phyloP scores from a whole-genome alignment of 2,113 vertebrate species.

The Gymnocephalus cernua region DNA sequence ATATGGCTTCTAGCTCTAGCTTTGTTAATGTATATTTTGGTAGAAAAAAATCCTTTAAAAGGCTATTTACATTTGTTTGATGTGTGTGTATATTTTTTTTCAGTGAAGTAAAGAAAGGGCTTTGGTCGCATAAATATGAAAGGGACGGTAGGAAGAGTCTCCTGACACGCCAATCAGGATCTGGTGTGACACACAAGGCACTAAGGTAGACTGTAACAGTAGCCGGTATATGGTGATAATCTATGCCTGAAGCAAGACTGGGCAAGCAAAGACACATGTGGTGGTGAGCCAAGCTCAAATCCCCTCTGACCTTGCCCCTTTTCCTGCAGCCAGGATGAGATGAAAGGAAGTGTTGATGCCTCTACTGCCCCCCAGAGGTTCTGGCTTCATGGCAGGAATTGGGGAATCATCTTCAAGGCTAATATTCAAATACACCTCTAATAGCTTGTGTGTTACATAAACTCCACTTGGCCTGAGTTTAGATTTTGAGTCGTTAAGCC shows the following conservation, averaged over 20 bases:
- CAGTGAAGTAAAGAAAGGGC: constrained; percentile 39
- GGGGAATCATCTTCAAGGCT: constrained; percentile 56
- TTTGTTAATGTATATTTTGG: constrained; percentile 43
- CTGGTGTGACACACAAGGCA: constrained; percentile 50
- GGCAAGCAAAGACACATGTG: constrained; percentile 76
- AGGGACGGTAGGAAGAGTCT: constrained; percentile 35
- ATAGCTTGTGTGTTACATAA: constrained; percentile 47
- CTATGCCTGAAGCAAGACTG: constrained; percentile 76
- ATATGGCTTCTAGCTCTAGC: constrained; percentile 31
- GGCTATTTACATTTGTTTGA: constrained; percentile 42
- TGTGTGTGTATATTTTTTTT: constrained; percentile 53
- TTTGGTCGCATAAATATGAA: constrained; percentile 46
- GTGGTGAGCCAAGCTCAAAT: constrained; percentile 79
- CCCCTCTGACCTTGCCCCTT: constrained; percentile 79
- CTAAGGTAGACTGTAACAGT: constrained; percentile 74
- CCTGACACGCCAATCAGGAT: constrained; percentile 57
- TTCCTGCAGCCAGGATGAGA: constrained; percentile 66
- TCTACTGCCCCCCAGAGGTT: constrained; percentile 77
- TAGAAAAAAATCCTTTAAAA: constrained; percentile 61
- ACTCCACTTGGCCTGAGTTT: constrained; percentile 25
- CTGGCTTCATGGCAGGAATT: constrained; percentile 56
- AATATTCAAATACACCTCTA: constrained; percentile 55
- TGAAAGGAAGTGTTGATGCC: constrained; percentile 69
- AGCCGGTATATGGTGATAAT: constrained; percentile 75
- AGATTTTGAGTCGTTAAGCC: constrained; percentile 17